Evolutionary conservation across 1,140 invertebrate species (phyloP), one percentile per base, ranked within the genome.

Genomic region (Theocolax elegans): DNA sequence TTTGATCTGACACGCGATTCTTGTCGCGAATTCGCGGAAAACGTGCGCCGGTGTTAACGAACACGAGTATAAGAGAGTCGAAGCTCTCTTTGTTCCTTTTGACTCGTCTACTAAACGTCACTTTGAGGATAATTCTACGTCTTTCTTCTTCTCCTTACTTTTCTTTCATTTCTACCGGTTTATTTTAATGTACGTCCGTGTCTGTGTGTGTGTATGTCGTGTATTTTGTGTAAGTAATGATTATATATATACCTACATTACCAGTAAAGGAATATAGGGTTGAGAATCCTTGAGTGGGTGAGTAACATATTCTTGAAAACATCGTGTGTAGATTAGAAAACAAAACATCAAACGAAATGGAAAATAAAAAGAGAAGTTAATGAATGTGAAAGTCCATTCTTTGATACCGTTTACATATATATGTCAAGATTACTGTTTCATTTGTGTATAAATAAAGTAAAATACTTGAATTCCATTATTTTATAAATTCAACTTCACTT

Each of bases 321-420:
- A 42, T 10, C 3, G 42, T 2, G 21, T 40, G 12, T 49, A 27
- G 25, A 31, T 67, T 67, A 67, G 42, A 59, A 59, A 59, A 67
- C 13, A n/a, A 38, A 67, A 67, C 15, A 54, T 44, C 40, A 64
- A 21, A 65, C 21, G 6, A 40, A 2, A 7, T n/a, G n/a, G n/a
- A n/a, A n/a, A n/a, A 40, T 65, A 40, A 48, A 62, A 15, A 2
- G 19, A 48, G 8, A 49, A 51, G 27, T 23, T 40, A 53, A 38
- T 48, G 1, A 49, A 63, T 13, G 49, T 63, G 17, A 25, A 7
- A 21, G 7, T 48, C 1, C n/a, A n/a, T n/a, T n/a, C n/a, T n/a
- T n/a, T n/a, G n/a, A n/a, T n/a, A n/a, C n/a, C n/a, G n/a, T n/a
- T n/a, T n/a, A n/a, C n/a, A n/a, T n/a, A n/a, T n/a, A n/a, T n/a